Evolutionary conservation across 1,140 invertebrate species (phyloP).

Genomic region (Penaeus indicus): DNA sequence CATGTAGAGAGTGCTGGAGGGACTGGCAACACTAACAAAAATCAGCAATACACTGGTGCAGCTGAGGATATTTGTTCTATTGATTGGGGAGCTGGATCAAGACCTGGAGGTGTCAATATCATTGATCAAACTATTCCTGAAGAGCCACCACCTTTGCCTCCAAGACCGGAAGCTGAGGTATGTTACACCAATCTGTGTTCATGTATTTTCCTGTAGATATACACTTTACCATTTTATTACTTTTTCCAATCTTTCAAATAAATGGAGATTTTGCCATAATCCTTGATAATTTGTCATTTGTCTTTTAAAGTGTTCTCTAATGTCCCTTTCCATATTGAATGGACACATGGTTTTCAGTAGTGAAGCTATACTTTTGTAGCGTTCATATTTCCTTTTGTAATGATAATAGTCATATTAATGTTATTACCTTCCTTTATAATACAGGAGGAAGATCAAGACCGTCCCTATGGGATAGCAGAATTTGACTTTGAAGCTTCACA

Average conservation of each 20-base stretch:
- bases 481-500: slow-evolving; percentile 46
- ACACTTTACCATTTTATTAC: no score
- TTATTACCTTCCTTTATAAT: background rate
- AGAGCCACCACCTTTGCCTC: slow-evolving; percentile 52
- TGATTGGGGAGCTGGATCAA: slow-evolving; percentile 41
- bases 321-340: no score
- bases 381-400: background rate
- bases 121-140: slow-evolving; percentile 55
- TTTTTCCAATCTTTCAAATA: no score
- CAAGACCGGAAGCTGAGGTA: slow-evolving; percentile 54
- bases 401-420: background rate
- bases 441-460: slow-evolving; percentile 51
- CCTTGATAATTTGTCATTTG: no score
- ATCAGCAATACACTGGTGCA: background rate
- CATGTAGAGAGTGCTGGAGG: slow-evolving; percentile 49
- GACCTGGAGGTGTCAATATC: slow-evolving; percentile 11
- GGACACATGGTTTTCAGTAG: no score
- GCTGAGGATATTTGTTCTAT: slow-evolving; percentile 17
- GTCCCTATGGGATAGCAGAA: slow-evolving; percentile 50
- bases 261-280: no score
- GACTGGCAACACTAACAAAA: slow-evolving; percentile 13
- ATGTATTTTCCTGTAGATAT: background rate
- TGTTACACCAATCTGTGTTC: background rate
- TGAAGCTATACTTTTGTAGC: background rate
- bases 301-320: no score